A percentile compares a stretch with the other conserved stretches of the same genome.
Evolutionary conservation across 1,140 invertebrate genomes (phyloP).

Genomic region (Polypedilum vanderplanki): DNA sequence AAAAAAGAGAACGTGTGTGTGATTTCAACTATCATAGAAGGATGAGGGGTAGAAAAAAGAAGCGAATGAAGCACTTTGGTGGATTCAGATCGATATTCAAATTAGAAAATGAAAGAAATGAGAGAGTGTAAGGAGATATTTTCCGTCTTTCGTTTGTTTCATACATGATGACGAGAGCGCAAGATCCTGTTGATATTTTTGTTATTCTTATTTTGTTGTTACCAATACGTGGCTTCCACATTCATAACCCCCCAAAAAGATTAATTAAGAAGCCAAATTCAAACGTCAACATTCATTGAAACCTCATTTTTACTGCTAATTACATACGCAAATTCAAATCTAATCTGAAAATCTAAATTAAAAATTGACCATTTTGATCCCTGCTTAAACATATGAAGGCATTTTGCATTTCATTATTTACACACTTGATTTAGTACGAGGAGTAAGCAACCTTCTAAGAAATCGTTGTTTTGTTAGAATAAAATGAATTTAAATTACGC

Average conservation of each 20-base stretch:
- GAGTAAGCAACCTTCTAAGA: not conserved
- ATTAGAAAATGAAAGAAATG: not conserved
- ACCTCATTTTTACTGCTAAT: too few species aligned
- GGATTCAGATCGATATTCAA: slow-evolving; percentile 28
- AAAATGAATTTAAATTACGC: not conserved
- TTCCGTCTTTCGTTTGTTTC: not conserved
- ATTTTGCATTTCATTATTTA: not conserved
- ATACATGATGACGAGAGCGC: slow-evolving; percentile 9
- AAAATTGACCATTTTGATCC: not conserved
- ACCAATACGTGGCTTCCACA: too few species aligned
- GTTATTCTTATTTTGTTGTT: not conserved
- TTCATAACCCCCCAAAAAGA: too few species aligned
- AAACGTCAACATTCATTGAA: too few species aligned
- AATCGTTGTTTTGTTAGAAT: not conserved
- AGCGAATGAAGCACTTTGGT: not conserved
- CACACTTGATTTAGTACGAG: not conserved
- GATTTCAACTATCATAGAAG: not conserved
- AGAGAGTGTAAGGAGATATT: slow-evolving; percentile 9
- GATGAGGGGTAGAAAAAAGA: slow-evolving; percentile 2
- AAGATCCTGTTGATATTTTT: slow-evolving; percentile 23
- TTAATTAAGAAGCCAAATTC: too few species aligned
- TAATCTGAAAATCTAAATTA: slow-evolving; percentile 8
- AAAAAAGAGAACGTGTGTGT: not conserved
- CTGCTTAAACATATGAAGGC: not conserved
- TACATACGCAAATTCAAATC: not conserved